Conservation (phyloP, 2,797 vertebrate species). For the Siniperca obscura region DNA sequence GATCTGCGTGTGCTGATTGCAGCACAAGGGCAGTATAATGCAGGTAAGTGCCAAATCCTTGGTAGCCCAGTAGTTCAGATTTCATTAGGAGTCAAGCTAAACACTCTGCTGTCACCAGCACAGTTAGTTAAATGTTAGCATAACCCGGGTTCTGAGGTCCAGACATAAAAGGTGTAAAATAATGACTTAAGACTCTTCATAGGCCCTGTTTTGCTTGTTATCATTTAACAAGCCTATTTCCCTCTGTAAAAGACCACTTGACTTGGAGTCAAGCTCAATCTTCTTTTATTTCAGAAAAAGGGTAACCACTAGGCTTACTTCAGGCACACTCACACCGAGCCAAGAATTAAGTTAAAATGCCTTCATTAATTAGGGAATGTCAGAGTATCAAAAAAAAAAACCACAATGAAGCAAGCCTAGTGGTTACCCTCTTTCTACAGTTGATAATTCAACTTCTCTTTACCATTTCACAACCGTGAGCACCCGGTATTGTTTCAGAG, state of each 20-base stretch:
- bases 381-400: no score
- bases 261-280: neutral
- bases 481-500: no score
- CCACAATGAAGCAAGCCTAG: no score
- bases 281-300: neutral
- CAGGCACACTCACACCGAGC: no score
- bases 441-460: no score
- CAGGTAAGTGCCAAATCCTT: conserved; percentile 3
- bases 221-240: conserved; percentile 17
- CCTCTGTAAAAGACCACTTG: conserved; percentile 4
- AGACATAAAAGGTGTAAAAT: conserved; percentile 17
- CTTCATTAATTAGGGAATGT: no score
- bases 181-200: neutral
- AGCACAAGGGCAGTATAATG: neutral
- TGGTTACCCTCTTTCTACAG: no score
- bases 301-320: no score
- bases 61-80: conserved; percentile 16
- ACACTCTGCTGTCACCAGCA: conserved; percentile 40
- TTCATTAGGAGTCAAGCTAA: conserved; percentile 26
- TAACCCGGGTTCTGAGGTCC: neutral
- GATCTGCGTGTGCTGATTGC: conserved; percentile 44
- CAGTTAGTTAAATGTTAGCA: conserved; percentile 39
- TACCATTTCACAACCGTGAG: no score
- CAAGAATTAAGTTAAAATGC: no score
- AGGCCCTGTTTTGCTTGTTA: conserved; percentile 8